These are phyloP conservation scores for Melinaea marsaeus DNA, from an alignment of 2,888 invertebrate species.

Conservation along the genomic window DNA sequence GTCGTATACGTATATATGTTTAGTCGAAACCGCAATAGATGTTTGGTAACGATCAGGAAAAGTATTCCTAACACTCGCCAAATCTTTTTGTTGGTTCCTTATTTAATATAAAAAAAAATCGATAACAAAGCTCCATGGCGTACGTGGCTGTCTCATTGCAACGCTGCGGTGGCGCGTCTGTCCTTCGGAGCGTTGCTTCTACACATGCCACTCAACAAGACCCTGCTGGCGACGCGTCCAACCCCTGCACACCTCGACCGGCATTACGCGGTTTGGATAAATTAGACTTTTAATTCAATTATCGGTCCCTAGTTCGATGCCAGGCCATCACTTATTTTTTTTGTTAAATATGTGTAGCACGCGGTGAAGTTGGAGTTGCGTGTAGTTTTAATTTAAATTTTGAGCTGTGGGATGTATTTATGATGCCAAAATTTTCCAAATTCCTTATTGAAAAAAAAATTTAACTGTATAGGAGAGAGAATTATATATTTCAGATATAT, in stretches of 20 bases:
- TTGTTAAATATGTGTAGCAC: neutral
- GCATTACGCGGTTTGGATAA: constrained; percentile 33
- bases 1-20: too few species aligned
- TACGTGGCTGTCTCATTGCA: constrained; percentile 51
- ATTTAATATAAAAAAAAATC: neutral
- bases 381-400: too few species aligned
- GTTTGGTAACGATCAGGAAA: too few species aligned
- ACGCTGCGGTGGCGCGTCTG: constrained; percentile 60
- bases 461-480: neutral
- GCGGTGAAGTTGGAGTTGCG: too few species aligned
- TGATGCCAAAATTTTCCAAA: neutral
- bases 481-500: constrained; percentile 42
- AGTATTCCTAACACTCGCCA: too few species aligned
- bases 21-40: too few species aligned
- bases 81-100: neutral
- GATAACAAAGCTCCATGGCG: constrained; percentile 48
- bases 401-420: neutral
- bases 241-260: constrained; percentile 53
- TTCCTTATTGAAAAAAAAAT: neutral
- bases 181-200: constrained; percentile 68
- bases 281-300: neutral
- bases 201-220: constrained; percentile 68
- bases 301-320: neutral
- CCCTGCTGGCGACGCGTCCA: constrained; percentile 52
- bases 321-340: neutral